phyloP scores from a whole-genome alignment of 2,113 vertebrate genomes.

The Labeo catla region DNA sequence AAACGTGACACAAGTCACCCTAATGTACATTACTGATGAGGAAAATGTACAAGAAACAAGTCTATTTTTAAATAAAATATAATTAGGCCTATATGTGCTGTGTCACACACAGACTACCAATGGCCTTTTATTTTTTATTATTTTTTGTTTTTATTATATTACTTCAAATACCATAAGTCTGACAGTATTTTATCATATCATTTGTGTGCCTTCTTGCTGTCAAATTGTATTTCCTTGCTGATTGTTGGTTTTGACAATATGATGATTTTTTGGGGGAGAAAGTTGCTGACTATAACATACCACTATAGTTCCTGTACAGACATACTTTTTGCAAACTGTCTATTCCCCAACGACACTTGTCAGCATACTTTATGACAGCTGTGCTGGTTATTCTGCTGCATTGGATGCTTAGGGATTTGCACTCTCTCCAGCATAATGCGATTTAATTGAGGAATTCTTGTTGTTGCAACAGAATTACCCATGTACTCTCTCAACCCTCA shows the following conservation, averaged over 20 bases:
- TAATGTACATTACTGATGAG: no score
- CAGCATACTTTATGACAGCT: conserved; percentile 25
- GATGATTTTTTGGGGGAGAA: background rate
- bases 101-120: background rate
- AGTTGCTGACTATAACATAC: background rate
- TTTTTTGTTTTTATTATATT: background rate
- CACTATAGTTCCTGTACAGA: background rate
- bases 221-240: background rate
- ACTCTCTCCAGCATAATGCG: background rate
- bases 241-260: background rate
- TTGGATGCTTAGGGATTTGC: background rate
- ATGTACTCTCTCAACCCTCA: background rate
- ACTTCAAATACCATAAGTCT: background rate
- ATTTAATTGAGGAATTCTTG: conserved; percentile 14
- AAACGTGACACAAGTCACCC: no score
- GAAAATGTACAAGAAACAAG: background rate
- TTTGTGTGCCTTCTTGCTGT: background rate
- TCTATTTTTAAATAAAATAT: background rate
- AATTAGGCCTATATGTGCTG: background rate
- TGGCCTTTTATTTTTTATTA: background rate
- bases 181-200: background rate
- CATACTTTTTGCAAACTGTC: conserved; percentile 7
- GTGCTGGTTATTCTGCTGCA: conserved; percentile 4
- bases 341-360: conserved; percentile 1
- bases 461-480: background rate